Evolutionary conservation across 2,113 vertebrate genomes (phyloP), one percentile per base, ranked within the genome.

Genomic region (Regulus satrapa): DNA sequence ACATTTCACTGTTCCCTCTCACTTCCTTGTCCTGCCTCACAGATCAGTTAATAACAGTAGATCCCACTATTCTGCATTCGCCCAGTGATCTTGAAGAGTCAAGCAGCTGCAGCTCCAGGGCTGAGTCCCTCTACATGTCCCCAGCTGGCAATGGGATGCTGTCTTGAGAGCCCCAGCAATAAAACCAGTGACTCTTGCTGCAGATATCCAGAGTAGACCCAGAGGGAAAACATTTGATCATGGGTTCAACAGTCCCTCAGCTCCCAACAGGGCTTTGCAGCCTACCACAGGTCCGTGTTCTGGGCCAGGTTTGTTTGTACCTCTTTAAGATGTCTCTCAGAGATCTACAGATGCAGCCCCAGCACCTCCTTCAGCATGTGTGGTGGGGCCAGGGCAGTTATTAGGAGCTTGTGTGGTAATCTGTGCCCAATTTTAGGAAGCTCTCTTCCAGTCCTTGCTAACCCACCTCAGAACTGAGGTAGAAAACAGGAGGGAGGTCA

Each of bases 281-380:
- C 19, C 8, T n/a, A 14, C n/a, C 1, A 0, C 24, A 64, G 25
- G 11, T 40, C 78, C 19, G 14, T 41, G 8, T 38, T 67, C 54
- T 76, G 31, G 31, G 25, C 6, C 9, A 5, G 5, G 9, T 72
- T 88, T 18, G 1, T 52, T 82, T 80, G 58, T 23, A 28, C 9
- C 20, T 66, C 21, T 41, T 80, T 56, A 11, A 80, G 16, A 28
- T 40, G 17, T 41, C 48, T 11, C 18, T 7, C 61, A 62, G 34
- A 38, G 25, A 69, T 17, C 21, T 54, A 62, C 0, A 0, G 77
- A 56, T 3, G 1, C 40, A 88, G 67, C 11, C 5, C 38, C 52
- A 78, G 63, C 43, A 71, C 29, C 21, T 32, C 34, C 59, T 71
- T 63, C 1, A 0, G 48, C 1, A 1, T 0, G 0, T 0, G 3